Evolutionary conservation across 2,888 invertebrate species (phyloP).

Genomic region (Halictus ligatus): DNA sequence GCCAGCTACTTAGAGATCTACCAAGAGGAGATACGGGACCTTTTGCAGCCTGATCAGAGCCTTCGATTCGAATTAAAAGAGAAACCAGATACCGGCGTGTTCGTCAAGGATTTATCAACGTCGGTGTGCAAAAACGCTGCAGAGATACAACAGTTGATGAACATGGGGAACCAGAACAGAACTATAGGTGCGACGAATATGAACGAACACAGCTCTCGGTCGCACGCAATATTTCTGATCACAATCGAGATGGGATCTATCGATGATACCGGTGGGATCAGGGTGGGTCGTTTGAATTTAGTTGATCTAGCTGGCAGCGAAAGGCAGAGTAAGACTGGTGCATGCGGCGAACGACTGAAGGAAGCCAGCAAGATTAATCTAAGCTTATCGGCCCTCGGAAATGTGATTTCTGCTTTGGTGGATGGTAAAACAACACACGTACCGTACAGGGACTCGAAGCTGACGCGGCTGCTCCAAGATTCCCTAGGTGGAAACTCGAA

Average conservation of each 20-base stretch:
- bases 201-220: conserved; percentile 99
- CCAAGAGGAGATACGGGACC: conserved; percentile 93
- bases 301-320: conserved; percentile 99
- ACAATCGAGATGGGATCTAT: conserved; percentile 97
- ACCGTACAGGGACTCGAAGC: conserved; percentile 98
- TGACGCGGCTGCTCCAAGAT: conserved; percentile 98
- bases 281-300: conserved; percentile 98
- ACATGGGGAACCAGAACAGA: conserved; percentile 95
- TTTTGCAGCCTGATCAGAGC: conserved; percentile 89
- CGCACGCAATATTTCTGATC: conserved; percentile 99
- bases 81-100: conserved; percentile 93
- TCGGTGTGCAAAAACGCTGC: conserved; percentile 96
- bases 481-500: conserved; percentile 99
- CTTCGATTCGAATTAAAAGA: conserved; percentile 91
- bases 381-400: conserved; percentile 98
- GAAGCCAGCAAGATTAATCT: conserved; percentile 99
- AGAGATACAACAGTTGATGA: conserved; percentile 98
- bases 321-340: conserved; percentile 97
- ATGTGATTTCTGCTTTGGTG: conserved; percentile 98
- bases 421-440: conserved; percentile 97
- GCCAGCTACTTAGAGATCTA: conserved; percentile 99
- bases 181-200: conserved; percentile 98
- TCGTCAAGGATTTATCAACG: conserved; percentile 97
- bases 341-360: conserved; percentile 95
- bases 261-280: conserved; percentile 85